phyloP scores from a whole-genome alignment of 2,888 invertebrate species.

The Deilephila elpenor region DNA sequence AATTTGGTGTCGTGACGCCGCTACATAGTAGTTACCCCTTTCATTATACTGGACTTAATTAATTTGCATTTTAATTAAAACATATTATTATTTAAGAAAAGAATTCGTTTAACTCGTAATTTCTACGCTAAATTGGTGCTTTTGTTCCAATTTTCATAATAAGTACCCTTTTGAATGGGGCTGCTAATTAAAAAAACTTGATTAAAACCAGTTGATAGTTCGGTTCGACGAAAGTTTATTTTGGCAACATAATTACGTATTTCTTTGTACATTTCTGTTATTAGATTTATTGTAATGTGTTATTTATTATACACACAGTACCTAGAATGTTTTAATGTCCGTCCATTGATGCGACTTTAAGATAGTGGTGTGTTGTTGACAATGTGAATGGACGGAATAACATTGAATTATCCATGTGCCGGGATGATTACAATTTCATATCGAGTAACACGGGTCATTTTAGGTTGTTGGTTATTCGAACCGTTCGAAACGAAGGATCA shows the following conservation, averaged over 20 bases:
- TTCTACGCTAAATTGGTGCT: conserved; percentile 51
- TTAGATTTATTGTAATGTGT: conserved; percentile 9
- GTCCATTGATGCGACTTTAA: background rate
- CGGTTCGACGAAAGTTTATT: conserved; percentile 1
- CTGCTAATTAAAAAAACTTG: conserved; percentile 30
- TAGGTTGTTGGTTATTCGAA: background rate
- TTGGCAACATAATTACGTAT: conserved; percentile 25
- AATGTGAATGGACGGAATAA: conserved; percentile 62
- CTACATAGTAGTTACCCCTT: conserved; percentile 82
- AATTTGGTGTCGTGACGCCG: conserved; percentile 80
- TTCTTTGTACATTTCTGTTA: background rate
- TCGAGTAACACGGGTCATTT: conserved; percentile 54
- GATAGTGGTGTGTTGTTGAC: conserved; percentile 24
- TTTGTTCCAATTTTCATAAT: conserved; percentile 50
- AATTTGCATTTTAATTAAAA: conserved; percentile 83
- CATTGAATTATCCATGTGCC: conserved; percentile 69
- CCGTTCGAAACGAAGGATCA: background rate
- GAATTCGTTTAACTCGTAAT: conserved; percentile 56
- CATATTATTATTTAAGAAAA: conserved; percentile 73
- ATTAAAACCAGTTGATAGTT: conserved; percentile 21
- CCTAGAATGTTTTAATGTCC: background rate
- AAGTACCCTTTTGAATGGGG: conserved; percentile 40
- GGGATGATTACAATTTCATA: conserved; percentile 70
- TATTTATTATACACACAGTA: background rate
- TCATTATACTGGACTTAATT: conserved; percentile 81